phyloP scores from a whole-genome alignment of 2,888 invertebrate species.

The Deilephila elpenor region DNA sequence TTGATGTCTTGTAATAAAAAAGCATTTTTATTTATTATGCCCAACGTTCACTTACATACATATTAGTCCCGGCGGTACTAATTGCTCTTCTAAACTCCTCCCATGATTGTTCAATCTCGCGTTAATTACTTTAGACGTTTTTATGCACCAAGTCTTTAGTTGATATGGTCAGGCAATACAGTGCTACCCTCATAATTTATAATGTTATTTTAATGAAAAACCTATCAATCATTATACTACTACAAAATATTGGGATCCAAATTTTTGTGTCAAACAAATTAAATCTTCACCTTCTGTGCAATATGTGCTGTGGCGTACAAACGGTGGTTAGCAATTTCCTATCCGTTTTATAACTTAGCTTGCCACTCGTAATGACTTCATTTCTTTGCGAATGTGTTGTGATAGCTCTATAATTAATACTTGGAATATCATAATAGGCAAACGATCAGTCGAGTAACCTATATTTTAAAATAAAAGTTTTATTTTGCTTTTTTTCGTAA shows the following conservation, averaged over 20 bases:
- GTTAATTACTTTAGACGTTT: neutral
- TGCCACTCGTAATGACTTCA: neutral
- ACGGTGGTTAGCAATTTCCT: neutral
- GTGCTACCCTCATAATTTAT: too few relatives aligned
- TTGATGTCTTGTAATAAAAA: too few relatives aligned
- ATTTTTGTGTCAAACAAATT: neutral
- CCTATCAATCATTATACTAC: too few relatives aligned
- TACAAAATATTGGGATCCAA: neutral
- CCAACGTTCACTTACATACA: too few relatives aligned
- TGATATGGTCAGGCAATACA: neutral
- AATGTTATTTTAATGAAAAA: too few relatives aligned
- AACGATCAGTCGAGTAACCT: too few relatives aligned
- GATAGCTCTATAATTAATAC: neutral
- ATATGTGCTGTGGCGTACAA: neutral
- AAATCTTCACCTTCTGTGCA: neutral
- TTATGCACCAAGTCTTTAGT: neutral
- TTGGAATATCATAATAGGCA: neutral
- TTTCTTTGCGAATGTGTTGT: neutral
- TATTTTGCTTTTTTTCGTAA: too few relatives aligned
- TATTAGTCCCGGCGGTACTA: too few relatives aligned
- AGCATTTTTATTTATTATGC: too few relatives aligned
- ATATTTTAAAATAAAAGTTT: neutral
- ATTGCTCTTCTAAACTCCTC: too few relatives aligned
- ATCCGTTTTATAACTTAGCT: constrained; percentile 6
- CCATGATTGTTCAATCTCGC: too few relatives aligned